Evolutionary conservation across 2,113 vertebrate genomes (phyloP), one percentile per base, ranked within the genome.

Genomic region (Leptosomus discolor): DNA sequence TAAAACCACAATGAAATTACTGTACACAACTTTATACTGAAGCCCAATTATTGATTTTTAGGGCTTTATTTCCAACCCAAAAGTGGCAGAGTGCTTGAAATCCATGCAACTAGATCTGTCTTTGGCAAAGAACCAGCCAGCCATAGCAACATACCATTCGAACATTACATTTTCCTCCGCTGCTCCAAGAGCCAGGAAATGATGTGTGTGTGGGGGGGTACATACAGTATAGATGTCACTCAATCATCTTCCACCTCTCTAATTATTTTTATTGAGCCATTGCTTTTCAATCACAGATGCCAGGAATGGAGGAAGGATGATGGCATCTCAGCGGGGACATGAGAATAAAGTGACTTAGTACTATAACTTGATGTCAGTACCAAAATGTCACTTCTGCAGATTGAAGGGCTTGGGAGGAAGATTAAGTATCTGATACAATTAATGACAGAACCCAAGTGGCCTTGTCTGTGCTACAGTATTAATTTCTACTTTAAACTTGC

Each of bases 1-100:
- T 97, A 97, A 97, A 98, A 97, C 92, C 74, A 93, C 93, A 97
- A 89, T 60, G 95, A 98, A 98, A 98, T 96, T 90, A 94, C 76
- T 92, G 78, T 96, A 97, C 88, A 97, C 41, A 73, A 84, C 81
- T 77, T 91, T 77, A 97, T 88, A 88, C 82, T 65, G 82, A 88
- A 96, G 80, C n/a, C 68, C 88, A 97, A 87, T 87, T 98, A 98
- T 93, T 97, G 92, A 97, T 96, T 86, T 97, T 71, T 85, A 89
- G 94, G 76, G 78, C 85, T 94, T 95, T 65, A 90, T 94, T 93
- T 97, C 83, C 83, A 97, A 85, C 82, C 46, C 70, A 60, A 73
- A 90, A 92, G 94, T 65, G 69, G 69, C 82, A 97, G 71, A 8
- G 7, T 96, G 89, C 94, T 96, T 87, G 92, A 92, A 95, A 97